Evolutionary conservation across 2,888 invertebrate species (phyloP).

Genomic region (Parnassius apollo): DNA sequence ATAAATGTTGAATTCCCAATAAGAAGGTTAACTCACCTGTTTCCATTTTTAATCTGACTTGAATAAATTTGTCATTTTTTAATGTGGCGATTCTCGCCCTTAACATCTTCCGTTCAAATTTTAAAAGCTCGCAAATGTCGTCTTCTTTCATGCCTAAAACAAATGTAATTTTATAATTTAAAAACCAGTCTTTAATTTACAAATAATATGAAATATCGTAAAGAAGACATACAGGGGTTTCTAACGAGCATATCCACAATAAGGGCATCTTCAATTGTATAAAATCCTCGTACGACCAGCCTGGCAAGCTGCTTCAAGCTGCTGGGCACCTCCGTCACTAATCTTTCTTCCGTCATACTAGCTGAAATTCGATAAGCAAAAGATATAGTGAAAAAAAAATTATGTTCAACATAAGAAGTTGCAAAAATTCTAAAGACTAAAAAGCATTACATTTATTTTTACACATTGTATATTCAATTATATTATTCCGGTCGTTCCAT

Average conservation of each 20-base stretch:
- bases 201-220: not conserved
- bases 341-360: slow-evolving; percentile 85
- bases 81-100: slow-evolving; percentile 92
- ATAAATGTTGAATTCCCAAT: not conserved
- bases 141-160: slow-evolving; percentile 91
- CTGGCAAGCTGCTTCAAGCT: slow-evolving; percentile 95
- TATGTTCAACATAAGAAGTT: not conserved
- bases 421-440: too few species aligned
- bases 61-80: slow-evolving; percentile 96
- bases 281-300: slow-evolving; percentile 95
- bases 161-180: not conserved
- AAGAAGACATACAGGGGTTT: slow-evolving; percentile 89
- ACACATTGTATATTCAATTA: too few species aligned
- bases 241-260: slow-evolving; percentile 97
- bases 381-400: not conserved
- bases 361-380: slow-evolving; percentile 10
- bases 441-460: too few species aligned
- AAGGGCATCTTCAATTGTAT: slow-evolving; percentile 95
- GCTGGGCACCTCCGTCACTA: slow-evolving; percentile 95
- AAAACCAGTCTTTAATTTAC: not conserved
- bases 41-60: slow-evolving; percentile 96
- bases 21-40: slow-evolving; percentile 81
- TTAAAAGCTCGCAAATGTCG: slow-evolving; percentile 93
- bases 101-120: slow-evolving; percentile 96
- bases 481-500: too few species aligned